Percentiles rank a stretch among this genome's conserved stretches.
Conservation (phyloP, 2,113 vertebrate genomes). For the human (Homo sapiens) region DNA sequence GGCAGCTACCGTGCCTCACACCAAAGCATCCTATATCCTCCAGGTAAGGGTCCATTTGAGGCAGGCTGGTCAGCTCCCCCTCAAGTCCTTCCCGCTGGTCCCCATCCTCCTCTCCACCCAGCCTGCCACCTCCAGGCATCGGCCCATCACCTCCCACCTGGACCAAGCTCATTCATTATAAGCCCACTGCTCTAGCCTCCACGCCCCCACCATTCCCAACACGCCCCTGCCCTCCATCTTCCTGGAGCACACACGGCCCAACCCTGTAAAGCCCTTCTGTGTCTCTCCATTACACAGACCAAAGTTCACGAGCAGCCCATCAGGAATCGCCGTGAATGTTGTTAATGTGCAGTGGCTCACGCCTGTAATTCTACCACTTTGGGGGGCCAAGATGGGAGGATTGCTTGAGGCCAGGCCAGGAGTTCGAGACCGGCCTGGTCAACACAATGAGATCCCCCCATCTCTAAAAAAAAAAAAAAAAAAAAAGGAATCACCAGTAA, state of each 20-base stretch:
- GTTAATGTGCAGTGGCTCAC: too few species aligned
- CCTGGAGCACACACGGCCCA: background rate
- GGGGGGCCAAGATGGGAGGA: too few species aligned
- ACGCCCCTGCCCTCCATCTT: background rate
- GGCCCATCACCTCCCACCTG: background rate
- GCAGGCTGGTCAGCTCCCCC: background rate
- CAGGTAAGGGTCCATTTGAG: background rate
- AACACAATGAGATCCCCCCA: too few species aligned
- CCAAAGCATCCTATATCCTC: rapidly evolving
- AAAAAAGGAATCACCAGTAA: too few species aligned
- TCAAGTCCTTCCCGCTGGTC: background rate
- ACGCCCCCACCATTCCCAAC: background rate
- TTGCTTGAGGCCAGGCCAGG: too few species aligned
- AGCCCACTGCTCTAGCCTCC: background rate
- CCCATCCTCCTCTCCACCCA: background rate
- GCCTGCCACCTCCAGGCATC: background rate
- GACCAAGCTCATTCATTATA: background rate
- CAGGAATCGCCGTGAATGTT: background rate
- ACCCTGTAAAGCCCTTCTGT: background rate
- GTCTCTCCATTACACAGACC: background rate
- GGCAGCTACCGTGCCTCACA: background rate
- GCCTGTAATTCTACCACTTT: too few species aligned
- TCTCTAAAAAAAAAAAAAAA: too few species aligned
- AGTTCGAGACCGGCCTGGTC: too few species aligned
- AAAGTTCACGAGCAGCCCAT: background rate